A percentile compares a stretch with the other conserved stretches of the same genome.
These are phyloP conservation scores for Atta texana DNA, from an alignment of 1,140 invertebrate species.

Conservation along the genomic window DNA sequence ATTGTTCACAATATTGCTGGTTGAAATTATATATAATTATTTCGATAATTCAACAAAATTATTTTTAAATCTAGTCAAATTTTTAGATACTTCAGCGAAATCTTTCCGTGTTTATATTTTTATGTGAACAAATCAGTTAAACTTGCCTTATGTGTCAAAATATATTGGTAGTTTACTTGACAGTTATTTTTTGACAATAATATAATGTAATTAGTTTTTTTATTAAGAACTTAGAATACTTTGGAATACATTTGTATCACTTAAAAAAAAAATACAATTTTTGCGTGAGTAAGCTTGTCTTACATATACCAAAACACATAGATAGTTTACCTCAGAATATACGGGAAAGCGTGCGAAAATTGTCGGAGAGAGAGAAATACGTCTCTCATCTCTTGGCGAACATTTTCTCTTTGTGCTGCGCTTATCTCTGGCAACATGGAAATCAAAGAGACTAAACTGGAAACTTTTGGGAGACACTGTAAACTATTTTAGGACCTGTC, in stretches of 20 bases:
- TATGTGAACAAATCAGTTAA: not conserved
- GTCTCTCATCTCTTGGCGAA: constrained; percentile 23
- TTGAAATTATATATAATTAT: no score
- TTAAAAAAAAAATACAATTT: not conserved
- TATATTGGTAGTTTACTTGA: not conserved
- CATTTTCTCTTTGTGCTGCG: constrained; percentile 34
- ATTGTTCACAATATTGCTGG: no score
- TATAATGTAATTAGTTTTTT: no score
- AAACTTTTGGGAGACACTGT: constrained; percentile 35
- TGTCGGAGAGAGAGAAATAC: constrained; percentile 17
- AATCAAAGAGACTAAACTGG: constrained; percentile 51
- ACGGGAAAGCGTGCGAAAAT: constrained; percentile 22
- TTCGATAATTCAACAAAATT: no score
- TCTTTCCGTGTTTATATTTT: not conserved
- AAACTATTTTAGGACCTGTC: constrained; percentile 26
- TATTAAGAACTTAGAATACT: no score
- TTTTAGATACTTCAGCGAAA: no score
- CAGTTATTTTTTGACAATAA: no score
- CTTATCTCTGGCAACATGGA: constrained; percentile 43
- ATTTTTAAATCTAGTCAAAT: no score
- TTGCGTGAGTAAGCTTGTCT: not conserved
- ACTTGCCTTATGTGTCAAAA: not conserved
- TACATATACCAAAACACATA: not conserved
- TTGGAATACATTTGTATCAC: not conserved
- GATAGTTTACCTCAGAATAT: constrained; percentile 20